Base-by-base conservation (phyloP, 2,888 invertebrate genomes). In the Hydropsyche betteni region DNA sequence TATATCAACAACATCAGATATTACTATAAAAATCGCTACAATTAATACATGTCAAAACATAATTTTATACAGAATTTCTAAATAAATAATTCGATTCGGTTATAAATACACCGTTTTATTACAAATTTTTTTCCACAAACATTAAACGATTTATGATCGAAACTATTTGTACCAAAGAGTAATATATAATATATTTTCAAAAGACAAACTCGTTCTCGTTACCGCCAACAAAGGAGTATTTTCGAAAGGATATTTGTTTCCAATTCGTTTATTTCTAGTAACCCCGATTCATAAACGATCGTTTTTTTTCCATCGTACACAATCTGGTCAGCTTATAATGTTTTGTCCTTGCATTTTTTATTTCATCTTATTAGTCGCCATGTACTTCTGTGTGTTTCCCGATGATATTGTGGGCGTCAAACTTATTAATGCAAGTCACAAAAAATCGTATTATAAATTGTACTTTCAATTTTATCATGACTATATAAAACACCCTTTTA, bases 341-440 rank as follows among this genome's bases (percentile, higher is more conserved):
- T 58, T 58, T 58, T 58, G 58, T 58, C 58, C 58, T 58, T 58
- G 58, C 58, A 58, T 58, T 58, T 58, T 58, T 58, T 58, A 44
- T 44, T 44, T 44, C 44, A 44, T 44, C 44, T 44, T 44, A 44
- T 44, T 44, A 44, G 10, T 10, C 44, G 44, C 44, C 44, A 24
- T 24, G 24, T 24, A 24, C 24, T 24, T 44, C 10, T 44, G 3
- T 44, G 44, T 44, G 24, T 24, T 24, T 24, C 8, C 24, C 53
- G 53, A 53, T 16, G 53, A 53, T 53, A 16, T 53, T 53, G 53
- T 53, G n/a, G 44, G 44, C 10, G 44, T 44, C 24, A 24, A 24
- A 44, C 44, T 8, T 10, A 44, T 44, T 44, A 44, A 44, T 24
- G 24, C 24, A 44, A 44, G 44, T 44, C 10, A 10, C 10, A 10